These are phyloP conservation scores for Malurus melanocephalus DNA, from an alignment of 2,113 vertebrate species.

Conservation along the genomic window DNA sequence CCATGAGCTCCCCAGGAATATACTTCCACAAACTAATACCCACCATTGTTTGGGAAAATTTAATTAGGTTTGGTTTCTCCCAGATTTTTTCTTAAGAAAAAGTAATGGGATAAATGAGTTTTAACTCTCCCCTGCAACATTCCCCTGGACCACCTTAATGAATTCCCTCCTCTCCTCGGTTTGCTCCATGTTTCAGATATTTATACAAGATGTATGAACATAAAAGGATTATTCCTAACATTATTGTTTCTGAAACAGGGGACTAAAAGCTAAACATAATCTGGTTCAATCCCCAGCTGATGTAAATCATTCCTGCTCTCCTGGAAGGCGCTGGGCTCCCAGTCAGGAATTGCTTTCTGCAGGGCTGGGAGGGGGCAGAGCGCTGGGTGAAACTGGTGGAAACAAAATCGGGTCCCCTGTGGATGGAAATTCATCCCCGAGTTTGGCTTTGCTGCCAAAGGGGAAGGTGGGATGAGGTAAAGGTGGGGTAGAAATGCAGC, in stretches of 20 bases:
- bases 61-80: background rate
- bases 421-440: background rate
- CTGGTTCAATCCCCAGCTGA: slow-evolving; percentile 2
- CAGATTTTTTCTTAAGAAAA: background rate
- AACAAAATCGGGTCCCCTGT: background rate
- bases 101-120: background rate
- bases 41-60: background rate
- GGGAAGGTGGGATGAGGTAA: background rate
- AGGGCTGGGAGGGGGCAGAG: background rate
- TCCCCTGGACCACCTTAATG: slow-evolving; percentile 23
- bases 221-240: slow-evolving; percentile 41
- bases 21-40: background rate
- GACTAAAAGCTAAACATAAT: slow-evolving; percentile 32
- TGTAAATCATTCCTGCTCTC: slow-evolving; percentile 15
- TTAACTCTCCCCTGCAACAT: background rate
- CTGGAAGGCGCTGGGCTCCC: slow-evolving; percentile 9
- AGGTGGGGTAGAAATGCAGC: background rate
- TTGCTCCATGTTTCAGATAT: background rate
- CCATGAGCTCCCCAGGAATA: background rate
- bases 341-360: background rate
- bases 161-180: background rate
- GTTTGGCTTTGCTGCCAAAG: background rate
- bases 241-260: slow-evolving; percentile 30
- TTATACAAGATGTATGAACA: slow-evolving; percentile 42
- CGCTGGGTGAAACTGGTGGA: background rate